Base-by-base conservation (phyloP, 2,797 vertebrate species). In the Schizothorax lantsangensis region DNA sequence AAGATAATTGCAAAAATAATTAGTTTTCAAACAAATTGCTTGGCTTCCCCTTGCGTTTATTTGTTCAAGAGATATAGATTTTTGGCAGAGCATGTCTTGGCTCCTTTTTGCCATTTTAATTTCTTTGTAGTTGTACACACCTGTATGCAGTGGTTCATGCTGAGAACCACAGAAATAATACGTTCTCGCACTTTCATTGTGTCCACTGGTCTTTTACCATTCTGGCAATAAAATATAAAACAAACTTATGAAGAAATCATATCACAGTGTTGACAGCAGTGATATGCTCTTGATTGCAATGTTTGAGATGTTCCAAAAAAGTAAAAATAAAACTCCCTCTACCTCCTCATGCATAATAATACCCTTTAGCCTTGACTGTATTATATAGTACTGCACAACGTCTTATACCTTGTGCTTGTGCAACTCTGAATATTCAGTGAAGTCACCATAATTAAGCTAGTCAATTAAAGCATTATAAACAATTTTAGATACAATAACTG, bases 1-100 rank as follows among this genome's bases (percentile, higher is more conserved):
- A 78, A 78, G 30, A 78, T 23, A 77, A 54, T 77, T 36, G 17
- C 10, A 12, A 77, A 77, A 52, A 52, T 36, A 54, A 36, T 77
- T 23, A 54, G 10, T 54, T 77, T 54, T 77, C 10, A 14, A 36
- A 54, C 47, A 54, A 54, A 38, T 54, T 14, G 30, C 49, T 77
- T 23, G 30, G 74, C 30, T 38, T 77, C 30, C 30, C 5, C 17
- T 77, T 38, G 21, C 0, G 11, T 38, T 54, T 77, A 54, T 19
- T 49, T 75, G 19, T 54, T 77, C 30, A 36, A 54, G 49, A 77
- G 3, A 54, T 36, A 54, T 3, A 33, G 8, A 49, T 52, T 36
- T 77, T 52, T 77, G 73, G 47, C 47, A 36, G 17, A 77, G 47
- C 1, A 14, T 38, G 30, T 21, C 11, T 54, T 7, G 30, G 64